Conservation (phyloP, 2,888 invertebrate species). For the Clostera curtula region DNA sequence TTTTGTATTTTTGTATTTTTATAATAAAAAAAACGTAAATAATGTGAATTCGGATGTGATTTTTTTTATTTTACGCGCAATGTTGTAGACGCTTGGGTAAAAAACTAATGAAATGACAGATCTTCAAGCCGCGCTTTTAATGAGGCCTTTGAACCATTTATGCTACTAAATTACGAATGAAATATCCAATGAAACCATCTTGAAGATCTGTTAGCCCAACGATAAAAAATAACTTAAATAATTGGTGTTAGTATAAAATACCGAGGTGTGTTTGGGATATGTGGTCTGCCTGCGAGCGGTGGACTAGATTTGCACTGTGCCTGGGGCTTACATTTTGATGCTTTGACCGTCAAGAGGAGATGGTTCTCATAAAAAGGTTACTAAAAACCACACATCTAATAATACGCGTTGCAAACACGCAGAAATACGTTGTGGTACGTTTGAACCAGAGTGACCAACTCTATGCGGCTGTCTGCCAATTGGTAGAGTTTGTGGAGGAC, state of each 20-base stretch:
- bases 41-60: conserved; percentile 66
- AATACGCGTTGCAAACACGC: too few species aligned
- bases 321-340: conserved; percentile 22
- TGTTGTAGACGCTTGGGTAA: conserved; percentile 46
- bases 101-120: conserved; percentile 22
- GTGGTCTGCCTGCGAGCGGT: conserved; percentile 55
- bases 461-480: conserved; percentile 17
- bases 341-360: conserved; percentile 17
- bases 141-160: conserved; percentile 5
- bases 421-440: conserved; percentile 9
- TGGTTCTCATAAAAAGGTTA: conserved; percentile 16
- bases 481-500: conserved; percentile 19
- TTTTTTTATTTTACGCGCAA: conserved; percentile 66
- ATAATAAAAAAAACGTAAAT: conserved; percentile 66
- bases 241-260: conserved; percentile 59
- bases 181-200: conserved; percentile 9
- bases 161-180: too few species aligned
- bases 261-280: conserved; percentile 68
- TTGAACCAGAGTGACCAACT: conserved; percentile 16
- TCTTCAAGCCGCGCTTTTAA: conserved; percentile 26
- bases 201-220: conserved; percentile 42
- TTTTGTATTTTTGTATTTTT: conserved; percentile 76
- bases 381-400: too few species aligned
- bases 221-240: conserved; percentile 26
- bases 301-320: conserved; percentile 36